Base-by-base conservation (phyloP, 2,113 vertebrate species). In the Dunckerocampus dactyliophorus region DNA sequence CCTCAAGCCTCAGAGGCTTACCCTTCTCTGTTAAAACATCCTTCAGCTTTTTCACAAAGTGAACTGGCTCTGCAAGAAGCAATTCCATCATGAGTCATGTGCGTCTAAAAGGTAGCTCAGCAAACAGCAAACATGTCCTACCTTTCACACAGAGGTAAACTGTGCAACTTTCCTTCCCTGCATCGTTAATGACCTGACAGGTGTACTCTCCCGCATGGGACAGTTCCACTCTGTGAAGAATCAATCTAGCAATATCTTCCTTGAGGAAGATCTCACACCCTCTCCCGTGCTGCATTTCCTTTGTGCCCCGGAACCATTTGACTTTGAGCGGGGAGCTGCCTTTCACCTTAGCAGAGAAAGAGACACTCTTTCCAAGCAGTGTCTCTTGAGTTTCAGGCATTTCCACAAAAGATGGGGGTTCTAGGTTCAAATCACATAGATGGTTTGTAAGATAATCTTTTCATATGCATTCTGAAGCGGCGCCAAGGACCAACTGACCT, bases 141-240 rank as follows among this genome's bases (percentile, higher is more conserved):
- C 96, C 96, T 97, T 97, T 96, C 9, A 99, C 93, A 85, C 93
- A 92, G 55, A 99, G 92, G 47, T 90, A 88, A 2, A 90, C 87
- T 1, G 93, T 85, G 67, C 91, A 95, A 37, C 91, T 94, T 56
- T 93, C 92, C 57, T 92, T 95, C 47, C 96, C 96, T 11, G 92
- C 94, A 16, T 91, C 89, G 39, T 99, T 98, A n/a, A 90, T 89
- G 58, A 94, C 84, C 8, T 95, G 90, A 2, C 96, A 99, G 47
- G 93, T 95, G 50, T 96, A 96, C 65, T 98, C 95, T 69, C 95
- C 96, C 0, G 88, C 91, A 48, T 94, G 91, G 22, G 78, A 74
- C 11, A 86, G 88, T 9, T 94, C 91, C 24, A 96, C 91, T 0
- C 87, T 88, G 55, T 85, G 81, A 56, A 98, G 77, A 55, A 94